phyloP scores from a whole-genome alignment of 2,113 vertebrate genomes.

The Ahaetulla prasina region DNA sequence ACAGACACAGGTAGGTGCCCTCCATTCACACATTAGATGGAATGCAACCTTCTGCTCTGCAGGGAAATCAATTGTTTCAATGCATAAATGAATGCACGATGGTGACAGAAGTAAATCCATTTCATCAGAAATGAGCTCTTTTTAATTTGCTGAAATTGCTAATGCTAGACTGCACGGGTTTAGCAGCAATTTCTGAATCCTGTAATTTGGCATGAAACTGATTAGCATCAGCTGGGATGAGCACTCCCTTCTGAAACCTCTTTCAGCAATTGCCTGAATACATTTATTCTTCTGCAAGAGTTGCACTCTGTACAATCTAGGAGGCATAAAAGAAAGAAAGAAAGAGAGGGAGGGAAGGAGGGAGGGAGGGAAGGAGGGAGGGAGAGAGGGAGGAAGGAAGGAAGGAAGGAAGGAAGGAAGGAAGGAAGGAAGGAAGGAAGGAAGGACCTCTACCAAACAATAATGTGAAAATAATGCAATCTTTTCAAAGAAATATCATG shows the following conservation, averaged over 20 bases:
- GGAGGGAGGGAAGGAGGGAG: too few species aligned
- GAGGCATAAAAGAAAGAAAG: not conserved
- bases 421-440: not conserved
- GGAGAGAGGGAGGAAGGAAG: too few species aligned
- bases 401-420: too few species aligned
- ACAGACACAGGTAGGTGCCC: not conserved
- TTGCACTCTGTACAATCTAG: not conserved
- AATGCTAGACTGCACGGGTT: not conserved
- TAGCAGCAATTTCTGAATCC: slow-evolving; percentile 20
- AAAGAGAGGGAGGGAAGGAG: not conserved
- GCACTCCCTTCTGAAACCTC: slow-evolving; percentile 25
- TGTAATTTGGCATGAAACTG: slow-evolving; percentile 47
- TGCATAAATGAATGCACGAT: not conserved
- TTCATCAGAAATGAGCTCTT: slow-evolving; percentile 11
- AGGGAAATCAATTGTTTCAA: slow-evolving; percentile 12
- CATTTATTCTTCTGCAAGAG: not conserved
- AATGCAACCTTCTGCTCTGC: slow-evolving; percentile 10
- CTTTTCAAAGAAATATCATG: not conserved
- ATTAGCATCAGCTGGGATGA: not conserved
- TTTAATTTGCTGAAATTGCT: slow-evolving; percentile 18
- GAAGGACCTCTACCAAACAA: not conserved
- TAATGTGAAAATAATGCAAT: not conserved
- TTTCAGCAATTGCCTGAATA: slow-evolving; percentile 23
- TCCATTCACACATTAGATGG: slow-evolving; percentile 13
- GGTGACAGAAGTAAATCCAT: not conserved